phyloP scores from a whole-genome alignment of 2,797 vertebrate species.

The Epinephelus malabaricus region DNA sequence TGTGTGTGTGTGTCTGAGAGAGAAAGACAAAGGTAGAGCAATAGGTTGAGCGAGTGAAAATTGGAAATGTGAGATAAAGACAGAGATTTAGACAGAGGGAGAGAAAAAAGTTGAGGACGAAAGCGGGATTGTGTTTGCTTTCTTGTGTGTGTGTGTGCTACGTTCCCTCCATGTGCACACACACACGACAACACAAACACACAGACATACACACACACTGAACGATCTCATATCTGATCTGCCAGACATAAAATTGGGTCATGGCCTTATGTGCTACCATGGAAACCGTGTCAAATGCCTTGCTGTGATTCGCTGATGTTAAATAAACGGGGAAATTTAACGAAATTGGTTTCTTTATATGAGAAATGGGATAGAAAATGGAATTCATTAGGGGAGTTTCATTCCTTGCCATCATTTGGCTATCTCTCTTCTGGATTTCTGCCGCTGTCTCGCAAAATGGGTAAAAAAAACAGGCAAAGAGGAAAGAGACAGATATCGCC shows the following conservation, averaged over 20 bases:
- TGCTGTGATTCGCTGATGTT: slow-evolving; percentile 60
- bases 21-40: not conserved
- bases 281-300: slow-evolving; percentile 72
- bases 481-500: slow-evolving; percentile 17
- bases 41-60: not conserved
- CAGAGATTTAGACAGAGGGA: not conserved
- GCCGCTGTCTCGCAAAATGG: slow-evolving; percentile 27
- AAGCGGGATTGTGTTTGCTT: slow-evolving; percentile 13
- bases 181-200: slow-evolving; percentile 26
- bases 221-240: slow-evolving; percentile 67
- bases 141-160: not conserved
- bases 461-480: slow-evolving; percentile 11
- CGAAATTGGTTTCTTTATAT: slow-evolving; percentile 72
- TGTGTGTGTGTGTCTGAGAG: not conserved
- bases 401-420: slow-evolving; percentile 23
- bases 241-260: slow-evolving; percentile 73
- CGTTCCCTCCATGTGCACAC: not conserved
- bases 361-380: slow-evolving; percentile 64
- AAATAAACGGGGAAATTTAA: slow-evolving; percentile 70
- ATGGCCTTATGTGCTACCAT: slow-evolving; percentile 69
- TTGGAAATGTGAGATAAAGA: slow-evolving; percentile 9
- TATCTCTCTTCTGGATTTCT: slow-evolving; percentile 9
- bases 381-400: slow-evolving; percentile 62
- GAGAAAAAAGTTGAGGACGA: slow-evolving; percentile 13
- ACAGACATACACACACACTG: not conserved